Base-by-base conservation (phyloP, 2,113 vertebrate genomes). In the Lethenteron camtschaticum region DNA sequence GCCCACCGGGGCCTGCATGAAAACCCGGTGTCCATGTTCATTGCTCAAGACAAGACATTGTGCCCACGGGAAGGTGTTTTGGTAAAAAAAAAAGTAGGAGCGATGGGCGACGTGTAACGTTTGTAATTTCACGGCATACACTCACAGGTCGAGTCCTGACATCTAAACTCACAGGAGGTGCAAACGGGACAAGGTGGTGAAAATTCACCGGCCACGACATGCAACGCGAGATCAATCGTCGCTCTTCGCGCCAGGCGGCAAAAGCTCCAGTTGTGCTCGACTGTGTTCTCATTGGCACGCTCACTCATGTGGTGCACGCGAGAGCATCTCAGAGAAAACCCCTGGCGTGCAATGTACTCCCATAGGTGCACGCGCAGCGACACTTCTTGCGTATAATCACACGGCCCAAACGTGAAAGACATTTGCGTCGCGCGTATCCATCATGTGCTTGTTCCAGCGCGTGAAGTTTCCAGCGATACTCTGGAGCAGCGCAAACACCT, bases 381-480 rank as follows among this genome's bases (percentile, higher is more conserved):
- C 69, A 99, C 87, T 79, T 99, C 94, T 78, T 99, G 94, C 77
- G 96, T 91, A 78, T 99, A 90, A 80, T 99, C 94, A 3, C 94
- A 99, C 0, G 94, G 94, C 78, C 94, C 94, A 6, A 99, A 99
- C 4, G 94, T 99, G 75, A 99, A 99, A 56, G 92, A 96, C 73
- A 99, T 89, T 77, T 99, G 87, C 96, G 83, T 99, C 94, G 78
- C 94, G 84, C 58, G 94, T 96, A 81, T 96, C 91, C 94, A 99
- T 99, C 94, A 99, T 99, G 76, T 99, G 94, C 78, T 99, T 99
- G 74, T 95, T 96, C 94, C 94, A 96, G 79, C 95, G 96, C 1
- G 89, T 96, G 75, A 99, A 99, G 78, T 88, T 83, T 80, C 96
- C 95, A 71, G 88, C 87, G 74, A 99, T 92, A 11, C 94, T 90